Percentiles rank a stretch among this genome's conserved stretches.
These are phyloP conservation scores for Venusia cambrica DNA, from an alignment of 2,888 invertebrate species.

Conservation along the genomic window DNA sequence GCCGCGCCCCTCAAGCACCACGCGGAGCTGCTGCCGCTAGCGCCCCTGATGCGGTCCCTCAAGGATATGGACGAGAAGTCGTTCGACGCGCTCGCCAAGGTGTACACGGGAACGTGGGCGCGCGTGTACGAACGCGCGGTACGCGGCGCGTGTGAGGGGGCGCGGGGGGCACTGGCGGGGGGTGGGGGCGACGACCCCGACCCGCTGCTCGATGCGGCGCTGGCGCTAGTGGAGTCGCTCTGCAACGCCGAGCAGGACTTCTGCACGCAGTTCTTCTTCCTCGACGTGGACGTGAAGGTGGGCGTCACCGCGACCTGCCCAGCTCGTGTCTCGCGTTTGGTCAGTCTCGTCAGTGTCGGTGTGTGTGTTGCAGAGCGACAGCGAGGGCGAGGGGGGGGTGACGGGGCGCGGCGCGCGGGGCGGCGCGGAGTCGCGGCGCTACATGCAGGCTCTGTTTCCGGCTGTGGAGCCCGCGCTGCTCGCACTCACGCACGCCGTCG, in stretches of 20 bases:
- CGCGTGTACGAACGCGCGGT: constrained; percentile 95
- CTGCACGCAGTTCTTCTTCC: constrained; percentile 94
- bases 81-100: constrained; percentile 88
- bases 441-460: constrained; percentile 95
- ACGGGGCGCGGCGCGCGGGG: constrained; percentile 34
- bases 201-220: constrained; percentile 64
- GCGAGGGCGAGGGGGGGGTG: constrained; percentile 34
- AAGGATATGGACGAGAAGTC: constrained; percentile 92
- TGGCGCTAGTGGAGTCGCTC: constrained; percentile 93
- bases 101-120: constrained; percentile 90
- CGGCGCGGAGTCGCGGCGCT: constrained; percentile 85
- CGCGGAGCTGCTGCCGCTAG: constrained; percentile 91
- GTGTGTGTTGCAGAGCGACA: constrained; percentile 34
- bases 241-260: constrained; percentile 97
- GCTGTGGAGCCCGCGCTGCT: constrained; percentile 92
- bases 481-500: constrained; percentile 91
- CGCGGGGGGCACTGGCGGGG: constrained; percentile 86
- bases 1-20: constrained; percentile 90
- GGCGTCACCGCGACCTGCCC: too few species aligned
- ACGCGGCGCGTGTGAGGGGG: constrained; percentile 88
- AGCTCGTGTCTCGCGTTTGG: too few species aligned
- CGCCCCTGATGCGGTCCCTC: constrained; percentile 95
- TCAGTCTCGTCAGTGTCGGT: constrained; percentile 3
- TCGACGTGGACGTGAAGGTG: constrained; percentile 81
- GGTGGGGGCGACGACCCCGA: constrained; percentile 42